A percentile compares a stretch with the other conserved stretches of the same genome.
phyloP scores from a whole-genome alignment of 2,113 vertebrate genomes.

The Chloropsis hardwickii region DNA sequence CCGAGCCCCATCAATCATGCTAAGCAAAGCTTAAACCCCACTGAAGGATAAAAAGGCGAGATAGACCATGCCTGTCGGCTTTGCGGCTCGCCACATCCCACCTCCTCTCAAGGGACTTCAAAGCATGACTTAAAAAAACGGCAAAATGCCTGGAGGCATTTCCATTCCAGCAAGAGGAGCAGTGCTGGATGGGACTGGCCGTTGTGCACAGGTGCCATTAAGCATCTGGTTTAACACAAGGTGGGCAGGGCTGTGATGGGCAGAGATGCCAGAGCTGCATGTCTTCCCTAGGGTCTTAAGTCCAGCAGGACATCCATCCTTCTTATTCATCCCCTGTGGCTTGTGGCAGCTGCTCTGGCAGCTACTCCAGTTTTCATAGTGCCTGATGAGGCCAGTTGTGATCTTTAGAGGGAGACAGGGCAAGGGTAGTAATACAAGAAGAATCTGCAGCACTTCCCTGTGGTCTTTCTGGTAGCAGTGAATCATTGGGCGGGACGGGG shows the following conservation, averaged over 20 bases:
- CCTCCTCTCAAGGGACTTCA: not conserved
- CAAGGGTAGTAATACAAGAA: not conserved
- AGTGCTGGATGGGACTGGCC: not conserved
- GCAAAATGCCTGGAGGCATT: not conserved
- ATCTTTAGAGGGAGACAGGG: not conserved
- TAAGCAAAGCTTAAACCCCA: slow-evolving; percentile 23
- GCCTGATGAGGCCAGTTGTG: not conserved
- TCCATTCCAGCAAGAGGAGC: not conserved
- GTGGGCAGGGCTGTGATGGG: rapidly evolving
- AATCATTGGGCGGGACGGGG: not conserved
- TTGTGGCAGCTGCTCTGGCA: not conserved
- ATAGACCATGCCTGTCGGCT: not conserved
- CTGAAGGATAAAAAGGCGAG: not conserved
- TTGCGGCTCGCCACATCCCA: not conserved
- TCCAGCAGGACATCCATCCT: not conserved
- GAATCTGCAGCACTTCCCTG: not conserved
- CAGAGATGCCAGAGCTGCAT: rapidly evolving
- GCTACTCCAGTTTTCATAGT: not conserved
- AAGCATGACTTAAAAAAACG: not conserved
- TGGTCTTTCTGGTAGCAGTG: not conserved
- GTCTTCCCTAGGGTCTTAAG: not conserved
- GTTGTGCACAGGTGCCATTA: not conserved
- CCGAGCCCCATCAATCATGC: not conserved
- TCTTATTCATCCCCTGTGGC: not conserved
- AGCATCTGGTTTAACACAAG: not conserved